Base-by-base conservation (phyloP, 1,140 invertebrate genomes). In the Mercenaria mercenaria region DNA sequence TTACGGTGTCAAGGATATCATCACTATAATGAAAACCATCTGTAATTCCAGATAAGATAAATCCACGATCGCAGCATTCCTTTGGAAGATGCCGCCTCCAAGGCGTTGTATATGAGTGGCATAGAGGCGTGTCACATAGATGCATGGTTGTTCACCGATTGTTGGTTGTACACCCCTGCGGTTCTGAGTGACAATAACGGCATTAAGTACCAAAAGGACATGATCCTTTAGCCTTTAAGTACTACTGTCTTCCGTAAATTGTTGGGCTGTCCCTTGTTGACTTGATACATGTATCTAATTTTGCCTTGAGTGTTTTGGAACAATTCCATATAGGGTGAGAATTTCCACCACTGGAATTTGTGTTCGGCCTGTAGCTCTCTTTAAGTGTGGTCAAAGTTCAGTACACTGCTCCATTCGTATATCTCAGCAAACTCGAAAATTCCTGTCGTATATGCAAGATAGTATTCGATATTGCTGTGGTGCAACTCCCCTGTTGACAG, bases 291-390 rank as follows among this genome's bases (percentile, higher is more conserved):
- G n/a, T n/a, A n/a, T 26, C 26, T 18, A n/a, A 23, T 34, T 32
- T 15, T 32, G n/a, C 56, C 29, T 56, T 2, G 29, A 3, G 8
- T 52, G 34, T 64, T 82, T 82, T 23, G 56, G 52, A 23, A 56
- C n/a, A 82, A 18, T 26, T 82, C 79, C 59, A 82, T 82, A n/a
- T 82, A 52, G 13, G 52, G 50, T 6, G 79, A 82, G 56, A 82
- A 82, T n/a, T 26, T 82, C 11, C 32, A 29, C 76, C 43, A 50
- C 20, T 79, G 76, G 43, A 79, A 79, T n/a, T 29, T 2, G 43
- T 50, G 47, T 34, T 82, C 79, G 0, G 79, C 32, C 32, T 82
- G 50, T 4, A 59, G 29, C n/a, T 82, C 79, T n/a, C 52, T 4
- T 23, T 61, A 82, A 6, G 26, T 39, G 39, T 82, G 20, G 26